These are phyloP conservation scores for Coregonus ussuriensis DNA, from an alignment of 2,797 vertebrate genomes.

Conservation along the genomic window DNA sequence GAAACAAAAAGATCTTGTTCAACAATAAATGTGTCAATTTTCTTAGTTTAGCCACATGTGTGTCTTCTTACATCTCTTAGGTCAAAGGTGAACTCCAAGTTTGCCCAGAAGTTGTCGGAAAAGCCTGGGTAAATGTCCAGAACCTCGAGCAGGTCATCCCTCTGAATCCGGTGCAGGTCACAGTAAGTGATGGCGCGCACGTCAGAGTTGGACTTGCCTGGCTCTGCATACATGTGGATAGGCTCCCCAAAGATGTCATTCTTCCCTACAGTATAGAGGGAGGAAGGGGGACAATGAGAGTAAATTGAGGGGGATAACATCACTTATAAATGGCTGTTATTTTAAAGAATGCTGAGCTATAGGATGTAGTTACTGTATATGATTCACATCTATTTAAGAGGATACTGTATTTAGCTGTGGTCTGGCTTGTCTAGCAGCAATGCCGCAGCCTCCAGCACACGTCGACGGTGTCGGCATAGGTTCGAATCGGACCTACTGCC, in stretches of 20 bases:
- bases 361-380: neutral
- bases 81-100: slow-evolving; percentile 94
- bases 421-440: too few species aligned
- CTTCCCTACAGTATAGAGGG: slow-evolving; percentile 78
- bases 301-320: neutral
- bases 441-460: too few species aligned
- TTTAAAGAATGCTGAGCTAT: neutral
- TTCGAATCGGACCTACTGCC: too few species aligned
- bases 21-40: neutral
- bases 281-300: neutral
- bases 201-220: slow-evolving; percentile 89
- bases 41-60: neutral
- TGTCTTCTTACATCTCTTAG: slow-evolving; percentile 84
- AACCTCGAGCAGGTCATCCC: slow-evolving; percentile 92
- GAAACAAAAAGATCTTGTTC: neutral
- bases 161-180: slow-evolving; percentile 90
- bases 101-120: slow-evolving; percentile 94
- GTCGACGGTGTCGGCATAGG: too few species aligned
- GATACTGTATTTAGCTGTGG: too few species aligned
- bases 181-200: slow-evolving; percentile 92
- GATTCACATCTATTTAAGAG: too few species aligned
- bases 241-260: slow-evolving; percentile 94
- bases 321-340: neutral
- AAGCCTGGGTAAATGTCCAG: slow-evolving; percentile 92
- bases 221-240: slow-evolving; percentile 85